Evolutionary conservation across 2,113 vertebrate species (phyloP).

Genomic region (Sander lucioperca): DNA sequence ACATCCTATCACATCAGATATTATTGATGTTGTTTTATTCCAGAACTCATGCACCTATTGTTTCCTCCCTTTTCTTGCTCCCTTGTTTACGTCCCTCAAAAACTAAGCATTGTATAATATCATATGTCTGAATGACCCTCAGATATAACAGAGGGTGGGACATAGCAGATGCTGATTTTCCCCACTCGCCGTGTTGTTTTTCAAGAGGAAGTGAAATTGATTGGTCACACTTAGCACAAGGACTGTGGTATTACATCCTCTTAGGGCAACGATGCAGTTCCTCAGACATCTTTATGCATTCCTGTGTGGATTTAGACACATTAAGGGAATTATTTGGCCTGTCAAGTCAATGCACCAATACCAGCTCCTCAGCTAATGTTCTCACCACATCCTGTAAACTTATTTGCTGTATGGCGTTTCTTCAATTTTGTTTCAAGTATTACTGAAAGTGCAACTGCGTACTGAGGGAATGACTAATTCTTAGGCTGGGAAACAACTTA

Average conservation of each 20-base stretch:
- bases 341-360: slow-evolving; percentile 43
- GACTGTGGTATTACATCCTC: slow-evolving; percentile 63
- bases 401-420: slow-evolving; percentile 1
- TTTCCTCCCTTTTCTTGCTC: slow-evolving; percentile 44
- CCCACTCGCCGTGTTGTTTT: slow-evolving; percentile 62
- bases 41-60: too few species aligned
- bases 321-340: slow-evolving; percentile 69
- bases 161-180: slow-evolving; percentile 76
- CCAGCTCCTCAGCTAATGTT: slow-evolving; percentile 40
- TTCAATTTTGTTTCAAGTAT: slow-evolving; percentile 12
- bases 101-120: slow-evolving; percentile 62
- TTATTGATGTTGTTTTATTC: too few species aligned
- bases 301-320: slow-evolving; percentile 71
- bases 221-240: slow-evolving; percentile 72
- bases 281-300: slow-evolving; percentile 76
- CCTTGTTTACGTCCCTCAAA: slow-evolving; percentile 34
- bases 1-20: too few species aligned
- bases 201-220: slow-evolving; percentile 71
- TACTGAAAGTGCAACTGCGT: slow-evolving; percentile 10
- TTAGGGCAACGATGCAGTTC: slow-evolving; percentile 52
- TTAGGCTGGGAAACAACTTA: slow-evolving; percentile 10
- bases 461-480: slow-evolving; percentile 11
- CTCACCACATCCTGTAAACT: slow-evolving; percentile 22
- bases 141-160: slow-evolving; percentile 54
- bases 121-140: slow-evolving; percentile 61